Conservation (phyloP, 1,140 invertebrate genomes). For the Hypothenemus hampei region DNA sequence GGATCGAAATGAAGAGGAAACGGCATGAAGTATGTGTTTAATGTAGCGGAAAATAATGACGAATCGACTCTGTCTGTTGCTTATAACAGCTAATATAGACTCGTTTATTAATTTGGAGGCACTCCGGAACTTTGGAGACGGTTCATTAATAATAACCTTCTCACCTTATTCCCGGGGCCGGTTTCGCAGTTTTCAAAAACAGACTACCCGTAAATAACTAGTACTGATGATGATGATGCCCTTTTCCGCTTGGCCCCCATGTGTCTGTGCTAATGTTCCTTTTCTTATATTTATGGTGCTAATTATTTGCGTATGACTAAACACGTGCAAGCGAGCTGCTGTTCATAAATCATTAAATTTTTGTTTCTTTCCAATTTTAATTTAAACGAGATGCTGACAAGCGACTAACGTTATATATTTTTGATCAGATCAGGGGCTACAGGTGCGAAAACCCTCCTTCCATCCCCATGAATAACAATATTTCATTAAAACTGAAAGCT, state of each 20-base stretch:
- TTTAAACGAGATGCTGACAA: too few species aligned
- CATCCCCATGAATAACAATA: constrained; percentile 46
- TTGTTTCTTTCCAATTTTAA: too few species aligned
- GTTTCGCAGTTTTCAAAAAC: constrained; percentile 43
- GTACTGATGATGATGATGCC: constrained; percentile 36
- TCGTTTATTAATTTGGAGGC: constrained; percentile 47
- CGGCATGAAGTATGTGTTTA: constrained; percentile 46
- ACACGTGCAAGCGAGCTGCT: too few species aligned
- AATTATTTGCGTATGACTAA: constrained; percentile 13
- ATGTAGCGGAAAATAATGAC: constrained; percentile 49
- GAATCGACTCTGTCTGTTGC: constrained; percentile 48
- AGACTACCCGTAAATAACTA: constrained; percentile 44
- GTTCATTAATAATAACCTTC: constrained; percentile 45
- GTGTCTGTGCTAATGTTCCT: constrained; percentile 13
- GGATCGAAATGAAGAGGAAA: constrained; percentile 42
- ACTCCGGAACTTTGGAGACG: constrained; percentile 34
- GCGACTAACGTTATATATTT: too few species aligned
- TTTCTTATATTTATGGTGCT: constrained; percentile 16
- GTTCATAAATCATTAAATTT: too few species aligned
- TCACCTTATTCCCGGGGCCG: constrained; percentile 38
- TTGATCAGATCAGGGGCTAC: constrained; percentile 1
- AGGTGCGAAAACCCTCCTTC: constrained; percentile 15
- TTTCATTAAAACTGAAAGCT: constrained; percentile 42
- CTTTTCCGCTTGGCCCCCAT: constrained; percentile 5
- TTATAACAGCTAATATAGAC: constrained; percentile 47